Percentiles rank a stretch among this genome's conserved stretches.
These are phyloP conservation scores for Ips typographus DNA, from an alignment of 1,140 invertebrate genomes.

Conservation along the genomic window DNA sequence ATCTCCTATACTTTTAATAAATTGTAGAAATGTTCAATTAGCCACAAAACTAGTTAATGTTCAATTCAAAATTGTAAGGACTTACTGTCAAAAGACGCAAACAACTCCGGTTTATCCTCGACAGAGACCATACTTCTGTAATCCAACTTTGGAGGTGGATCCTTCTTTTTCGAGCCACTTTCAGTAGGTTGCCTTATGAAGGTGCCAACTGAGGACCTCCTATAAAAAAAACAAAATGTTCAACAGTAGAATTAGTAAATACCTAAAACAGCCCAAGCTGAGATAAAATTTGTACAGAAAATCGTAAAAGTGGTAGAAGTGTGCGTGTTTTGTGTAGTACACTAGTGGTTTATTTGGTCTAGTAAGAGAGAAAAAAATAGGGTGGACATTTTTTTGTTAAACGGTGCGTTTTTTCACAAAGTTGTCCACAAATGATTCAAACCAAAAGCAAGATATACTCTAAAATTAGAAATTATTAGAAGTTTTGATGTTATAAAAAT, in stretches of 20 bases:
- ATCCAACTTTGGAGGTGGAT: constrained; percentile 71
- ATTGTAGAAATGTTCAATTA: not conserved
- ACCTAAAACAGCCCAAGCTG: not conserved
- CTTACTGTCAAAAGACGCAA: constrained; percentile 93
- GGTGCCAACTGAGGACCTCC: constrained; percentile 77
- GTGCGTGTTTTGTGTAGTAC: constrained; percentile 14
- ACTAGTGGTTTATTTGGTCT: too few species aligned
- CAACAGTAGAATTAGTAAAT: not conserved
- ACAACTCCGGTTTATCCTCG: constrained; percentile 92
- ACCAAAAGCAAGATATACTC: too few species aligned
- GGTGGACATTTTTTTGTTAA: too few species aligned
- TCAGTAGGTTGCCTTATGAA: constrained; percentile 68
- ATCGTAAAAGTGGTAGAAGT: not conserved
- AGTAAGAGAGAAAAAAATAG: too few species aligned
- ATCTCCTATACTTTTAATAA: too few species aligned
- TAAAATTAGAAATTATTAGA: too few species aligned
- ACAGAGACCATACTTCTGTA: constrained; percentile 91
- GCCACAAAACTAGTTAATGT: not conserved
- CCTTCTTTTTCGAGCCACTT: constrained; percentile 58
- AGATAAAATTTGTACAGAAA: not conserved
- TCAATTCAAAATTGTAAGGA: constrained; percentile 40
- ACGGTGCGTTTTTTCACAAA: too few species aligned
- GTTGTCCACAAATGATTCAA: too few species aligned
- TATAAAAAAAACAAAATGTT: constrained; percentile 50
- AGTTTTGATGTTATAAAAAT: too few species aligned